A percentile compares a stretch with the other conserved stretches of the same genome.
These are phyloP conservation scores for Trichoplax adhaerens DNA, from an alignment of 37 sponge, comb jelly and placozoan genomes.

Conservation along the genomic window DNA sequence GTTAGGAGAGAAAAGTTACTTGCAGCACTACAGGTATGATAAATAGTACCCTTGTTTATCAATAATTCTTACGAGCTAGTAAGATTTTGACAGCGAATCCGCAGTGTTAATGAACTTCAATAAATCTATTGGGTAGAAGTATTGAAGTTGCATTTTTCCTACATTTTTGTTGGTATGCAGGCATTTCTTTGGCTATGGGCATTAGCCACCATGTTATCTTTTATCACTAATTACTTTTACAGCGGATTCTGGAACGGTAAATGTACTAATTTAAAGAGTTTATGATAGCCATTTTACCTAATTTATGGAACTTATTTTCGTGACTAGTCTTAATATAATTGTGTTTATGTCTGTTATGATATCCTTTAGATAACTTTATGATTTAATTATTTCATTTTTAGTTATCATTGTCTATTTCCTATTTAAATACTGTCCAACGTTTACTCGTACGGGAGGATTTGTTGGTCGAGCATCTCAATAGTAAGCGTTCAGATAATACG, in stretches of 20 bases:
- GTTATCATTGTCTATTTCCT: too few relatives aligned
- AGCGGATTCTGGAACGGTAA: too few relatives aligned
- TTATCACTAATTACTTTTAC: background rate
- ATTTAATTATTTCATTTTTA: too few relatives aligned
- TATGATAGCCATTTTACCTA: background rate
- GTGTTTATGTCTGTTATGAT: constrained; percentile 1
- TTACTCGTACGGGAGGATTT: constrained; percentile 4
- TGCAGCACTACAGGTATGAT: background rate
- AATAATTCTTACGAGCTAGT: too few relatives aligned
- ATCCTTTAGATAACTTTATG: too few relatives aligned
- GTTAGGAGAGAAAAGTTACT: background rate
- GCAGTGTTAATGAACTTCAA: too few relatives aligned
- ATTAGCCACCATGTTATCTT: background rate
- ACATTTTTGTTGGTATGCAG: too few relatives aligned
- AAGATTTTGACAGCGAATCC: too few relatives aligned
- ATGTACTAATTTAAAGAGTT: constrained; percentile 1
- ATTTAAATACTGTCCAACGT: background rate
- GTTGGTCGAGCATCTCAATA: background rate
- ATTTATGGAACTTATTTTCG: background rate
- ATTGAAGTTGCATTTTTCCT: too few relatives aligned
- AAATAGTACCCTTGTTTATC: background rate
- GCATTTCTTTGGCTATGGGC: background rate
- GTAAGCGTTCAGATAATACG: background rate
- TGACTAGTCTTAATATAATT: background rate
- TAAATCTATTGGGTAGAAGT: too few relatives aligned